Percentiles rank a stretch among this genome's conserved stretches.
Evolutionary conservation across 2,888 invertebrate species (phyloP).

Genomic region (Elegia similella): DNA sequence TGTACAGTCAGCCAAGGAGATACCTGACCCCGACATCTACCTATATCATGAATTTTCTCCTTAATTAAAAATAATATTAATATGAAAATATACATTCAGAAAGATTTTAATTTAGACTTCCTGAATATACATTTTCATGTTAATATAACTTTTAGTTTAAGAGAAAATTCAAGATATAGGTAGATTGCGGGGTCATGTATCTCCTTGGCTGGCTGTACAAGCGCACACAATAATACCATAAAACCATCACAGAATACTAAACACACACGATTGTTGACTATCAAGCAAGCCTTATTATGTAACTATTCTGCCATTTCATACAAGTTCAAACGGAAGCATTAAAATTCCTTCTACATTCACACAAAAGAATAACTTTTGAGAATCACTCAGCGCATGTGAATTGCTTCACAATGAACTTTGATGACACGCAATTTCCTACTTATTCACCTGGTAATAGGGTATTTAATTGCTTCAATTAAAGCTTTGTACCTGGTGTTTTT

Average conservation of each 20-base stretch:
- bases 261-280: conserved; percentile 35
- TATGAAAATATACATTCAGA: no score
- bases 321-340: conserved; percentile 77
- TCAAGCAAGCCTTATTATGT: conserved; percentile 56
- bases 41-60: no score
- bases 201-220: no score
- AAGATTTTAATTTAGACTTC: no score
- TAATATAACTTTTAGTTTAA: no score
- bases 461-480: conserved; percentile 13
- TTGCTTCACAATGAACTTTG: conserved; percentile 55
- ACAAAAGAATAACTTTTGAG: conserved; percentile 79
- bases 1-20: no score
- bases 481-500: conserved; percentile 35
- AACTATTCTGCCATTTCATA: conserved; percentile 67
- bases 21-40: no score
- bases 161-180: no score
- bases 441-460: conserved; percentile 29
- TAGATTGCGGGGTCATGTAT: no score
- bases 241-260: conserved; percentile 12
- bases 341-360: conserved; percentile 74
- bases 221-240: conserved; percentile 8
- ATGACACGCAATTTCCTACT: conserved; percentile 24
- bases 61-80: no score
- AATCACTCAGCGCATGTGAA: conserved; percentile 71
- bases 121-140: no score